These are phyloP conservation scores for Grammomys surdaster DNA, from an alignment of 2,113 vertebrate species.

Conservation along the genomic window DNA sequence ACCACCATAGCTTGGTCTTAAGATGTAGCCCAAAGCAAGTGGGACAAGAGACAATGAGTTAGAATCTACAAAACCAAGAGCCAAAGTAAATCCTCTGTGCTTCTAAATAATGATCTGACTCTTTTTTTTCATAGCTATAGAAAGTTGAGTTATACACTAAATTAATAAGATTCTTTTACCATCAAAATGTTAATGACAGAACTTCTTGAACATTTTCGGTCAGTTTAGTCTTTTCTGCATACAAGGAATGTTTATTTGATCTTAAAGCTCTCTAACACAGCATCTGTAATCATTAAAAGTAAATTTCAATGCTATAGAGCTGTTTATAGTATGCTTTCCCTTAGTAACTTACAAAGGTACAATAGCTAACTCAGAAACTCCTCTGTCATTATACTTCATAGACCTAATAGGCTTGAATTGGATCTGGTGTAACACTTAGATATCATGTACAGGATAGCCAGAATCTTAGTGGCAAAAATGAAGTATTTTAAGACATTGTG, in stretches of 20 bases:
- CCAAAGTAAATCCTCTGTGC: neutral
- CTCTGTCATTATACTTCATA: neutral
- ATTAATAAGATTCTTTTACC: neutral
- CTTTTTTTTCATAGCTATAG: neutral
- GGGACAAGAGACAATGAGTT: neutral
- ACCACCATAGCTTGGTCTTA: neutral
- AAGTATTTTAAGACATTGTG: constrained; percentile 17
- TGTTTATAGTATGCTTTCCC: accelerated
- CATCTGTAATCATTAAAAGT: neutral
- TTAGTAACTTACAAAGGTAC: neutral
- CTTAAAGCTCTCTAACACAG: neutral
- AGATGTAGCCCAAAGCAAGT: neutral
- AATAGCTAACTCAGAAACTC: neutral
- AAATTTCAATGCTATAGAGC: neutral
- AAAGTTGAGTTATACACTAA: neutral
- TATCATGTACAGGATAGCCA: neutral
- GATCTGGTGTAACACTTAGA: neutral
- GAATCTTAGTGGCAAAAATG: neutral
- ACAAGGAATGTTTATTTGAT: neutral
- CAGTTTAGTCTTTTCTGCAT: neutral
- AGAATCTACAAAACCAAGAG: neutral
- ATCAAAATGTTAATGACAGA: neutral
- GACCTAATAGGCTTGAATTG: neutral
- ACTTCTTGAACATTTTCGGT: neutral
- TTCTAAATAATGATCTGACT: neutral